Percentiles rank a stretch among this genome's conserved stretches.
phyloP scores from a whole-genome alignment of 1,140 invertebrate species.

The Phortica variegata region DNA sequence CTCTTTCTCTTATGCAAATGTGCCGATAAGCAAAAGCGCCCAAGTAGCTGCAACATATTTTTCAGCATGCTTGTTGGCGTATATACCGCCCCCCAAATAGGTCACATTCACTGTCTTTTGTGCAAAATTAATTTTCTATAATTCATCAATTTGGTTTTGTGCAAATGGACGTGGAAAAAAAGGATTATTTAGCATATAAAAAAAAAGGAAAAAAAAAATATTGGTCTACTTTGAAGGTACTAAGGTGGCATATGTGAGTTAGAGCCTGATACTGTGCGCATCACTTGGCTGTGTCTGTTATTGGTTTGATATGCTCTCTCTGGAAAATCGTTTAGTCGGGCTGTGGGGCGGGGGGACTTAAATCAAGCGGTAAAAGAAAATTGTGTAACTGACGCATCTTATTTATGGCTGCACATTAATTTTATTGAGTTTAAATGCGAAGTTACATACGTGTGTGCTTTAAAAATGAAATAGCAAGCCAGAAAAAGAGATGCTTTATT shows the following conservation, averaged over 20 bases:
- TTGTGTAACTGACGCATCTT: conserved; percentile 40
- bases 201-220: conserved; percentile 39
- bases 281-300: too few species aligned
- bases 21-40: conserved; percentile 28
- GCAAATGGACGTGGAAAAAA: conserved; percentile 14
- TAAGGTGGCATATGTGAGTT: too few species aligned
- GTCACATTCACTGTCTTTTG: conserved; percentile 33
- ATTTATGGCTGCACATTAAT: conserved; percentile 49
- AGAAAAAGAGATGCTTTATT: too few species aligned
- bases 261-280: too few species aligned
- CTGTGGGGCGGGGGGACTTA: too few species aligned
- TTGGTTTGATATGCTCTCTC: too few species aligned
- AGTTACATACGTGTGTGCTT: too few species aligned
- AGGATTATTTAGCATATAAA: conserved; percentile 49
- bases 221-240: too few species aligned
- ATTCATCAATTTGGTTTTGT: conserved; percentile 34
- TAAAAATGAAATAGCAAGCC: too few species aligned
- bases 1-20: conserved; percentile 30
- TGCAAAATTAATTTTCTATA: conserved; percentile 51
- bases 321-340: too few species aligned
- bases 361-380: too few species aligned
- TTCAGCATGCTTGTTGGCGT: not conserved
- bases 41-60: not conserved
- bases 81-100: not conserved
- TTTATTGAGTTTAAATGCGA: conserved; percentile 43